These are phyloP conservation scores for Lampris megalopsis DNA, from an alignment of 2,113 vertebrate species.

Conservation along the genomic window DNA sequence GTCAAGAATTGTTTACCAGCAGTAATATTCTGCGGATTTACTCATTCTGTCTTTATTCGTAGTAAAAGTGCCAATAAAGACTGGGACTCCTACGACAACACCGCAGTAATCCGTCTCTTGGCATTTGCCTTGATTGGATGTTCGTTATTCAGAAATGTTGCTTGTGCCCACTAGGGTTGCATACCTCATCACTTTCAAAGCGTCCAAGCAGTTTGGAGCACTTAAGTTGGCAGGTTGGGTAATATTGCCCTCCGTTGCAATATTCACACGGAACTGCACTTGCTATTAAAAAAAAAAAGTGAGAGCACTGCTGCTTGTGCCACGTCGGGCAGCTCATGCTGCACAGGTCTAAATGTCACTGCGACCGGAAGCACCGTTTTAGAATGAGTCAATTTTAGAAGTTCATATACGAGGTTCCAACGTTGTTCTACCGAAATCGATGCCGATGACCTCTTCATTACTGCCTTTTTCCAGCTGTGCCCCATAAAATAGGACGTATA, in stretches of 20 bases:
- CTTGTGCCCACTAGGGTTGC: background rate
- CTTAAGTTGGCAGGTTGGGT: no score
- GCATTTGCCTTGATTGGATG: background rate
- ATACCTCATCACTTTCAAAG: background rate
- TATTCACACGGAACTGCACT: no score
- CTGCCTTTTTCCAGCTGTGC: constrained; percentile 86
- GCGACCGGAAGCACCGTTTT: no score
- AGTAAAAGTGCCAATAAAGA: background rate
- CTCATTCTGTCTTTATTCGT: constrained; percentile 6
- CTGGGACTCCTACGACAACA: background rate
- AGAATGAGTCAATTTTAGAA: background rate
- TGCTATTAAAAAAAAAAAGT: background rate
- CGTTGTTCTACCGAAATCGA: background rate
- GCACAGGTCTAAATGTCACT: background rate
- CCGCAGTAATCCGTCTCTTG: no score
- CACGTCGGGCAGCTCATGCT: background rate
- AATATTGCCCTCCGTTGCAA: no score
- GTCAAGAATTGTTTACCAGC: constrained; percentile 9
- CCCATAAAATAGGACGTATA: constrained; percentile 98
- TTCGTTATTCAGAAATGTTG: background rate
- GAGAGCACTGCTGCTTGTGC: no score
- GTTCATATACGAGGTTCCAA: background rate
- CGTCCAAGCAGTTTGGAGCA: no score
- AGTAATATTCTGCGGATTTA: background rate
- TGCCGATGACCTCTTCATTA: constrained; percentile 19